Evolutionary conservation across 2,888 invertebrate species (phyloP), one percentile per base, ranked within the genome.

Genomic region (Helobdella robusta): DNA sequence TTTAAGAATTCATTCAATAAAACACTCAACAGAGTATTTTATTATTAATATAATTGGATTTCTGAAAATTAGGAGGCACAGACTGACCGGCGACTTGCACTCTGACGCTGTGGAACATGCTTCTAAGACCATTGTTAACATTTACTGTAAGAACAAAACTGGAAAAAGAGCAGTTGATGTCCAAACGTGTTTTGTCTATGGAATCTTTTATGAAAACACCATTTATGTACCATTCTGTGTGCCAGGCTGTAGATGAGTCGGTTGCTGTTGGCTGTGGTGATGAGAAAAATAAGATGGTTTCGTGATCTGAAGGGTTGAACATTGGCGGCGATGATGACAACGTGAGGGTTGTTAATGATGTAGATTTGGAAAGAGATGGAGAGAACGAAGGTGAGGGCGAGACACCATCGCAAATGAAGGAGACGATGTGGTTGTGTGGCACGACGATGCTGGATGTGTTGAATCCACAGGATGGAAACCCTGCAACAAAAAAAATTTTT

Each of bases 121-220:
- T 56, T 8, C 28, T 3, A 25, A 56, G 15, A 30, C 56, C 56
- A 56, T 56, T 56, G 28, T 32, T 56, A 32, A 56, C 23, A 32
- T 56, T 56, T 25, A 56, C 56, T 5, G 56, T 56, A 30, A 20
- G 30, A 8, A 56, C 56, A n/a, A 56, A 56, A 30, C 56, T 56
- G 25, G 25, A 30, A 32, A 28, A 30, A 56, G 32, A 28, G 1
- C 28, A n/a, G n/a, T n/a, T n/a, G 2, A 56, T 30, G 28, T 6
- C 28, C n/a, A 56, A n/a, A n/a, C 11, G 8, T n/a, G n/a, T 56
- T 30, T 28, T 2, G 28, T 30, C 23, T 8, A 30, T 32, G 8
- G n/a, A 30, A 6, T 56, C 56, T 32, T 1, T 28, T 32, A 30
- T 28, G 30, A 11, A 32, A n/a, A n/a, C 28, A 1, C 56, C 56